A percentile compares a stretch with the other conserved stretches of the same genome.
phyloP scores from a whole-genome alignment of 2,113 vertebrate genomes.

The Mola mola region DNA sequence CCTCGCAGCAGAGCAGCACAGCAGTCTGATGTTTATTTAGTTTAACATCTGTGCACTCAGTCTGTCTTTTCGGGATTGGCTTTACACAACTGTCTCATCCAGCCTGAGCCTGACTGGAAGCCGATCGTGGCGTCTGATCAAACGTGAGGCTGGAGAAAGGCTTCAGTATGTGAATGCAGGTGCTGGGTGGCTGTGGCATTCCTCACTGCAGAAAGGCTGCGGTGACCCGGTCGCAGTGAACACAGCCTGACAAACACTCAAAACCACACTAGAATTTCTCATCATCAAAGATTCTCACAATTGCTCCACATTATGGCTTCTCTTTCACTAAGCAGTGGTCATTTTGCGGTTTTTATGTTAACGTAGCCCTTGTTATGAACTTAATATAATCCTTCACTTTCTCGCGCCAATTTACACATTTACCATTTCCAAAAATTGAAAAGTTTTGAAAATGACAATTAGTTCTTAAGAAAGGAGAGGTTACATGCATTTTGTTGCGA shows the following conservation, averaged over 20 bases:
- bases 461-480: neutral
- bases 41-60: conserved; percentile 27
- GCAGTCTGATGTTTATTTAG: conserved; percentile 36
- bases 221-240: conserved; percentile 42
- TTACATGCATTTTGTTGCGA: conserved; percentile 1
- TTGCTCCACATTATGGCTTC: conserved; percentile 57
- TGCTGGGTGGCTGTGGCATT: conserved; percentile 71
- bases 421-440: conserved; percentile 8
- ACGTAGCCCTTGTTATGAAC: conserved; percentile 27
- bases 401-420: neutral
- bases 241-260: conserved; percentile 44
- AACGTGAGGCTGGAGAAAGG: conserved; percentile 48
- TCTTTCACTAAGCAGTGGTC: conserved; percentile 34
- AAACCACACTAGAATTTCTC: conserved; percentile 76
- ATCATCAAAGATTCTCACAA: conserved; percentile 59
- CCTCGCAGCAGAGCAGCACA: conserved; percentile 20
- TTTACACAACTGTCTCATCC: conserved; percentile 34
- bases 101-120: conserved; percentile 41
- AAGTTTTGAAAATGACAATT: conserved; percentile 1
- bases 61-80: conserved; percentile 40
- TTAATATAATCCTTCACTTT: conserved; percentile 23
- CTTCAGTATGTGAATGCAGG: conserved; percentile 70
- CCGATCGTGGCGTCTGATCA: conserved; percentile 66
- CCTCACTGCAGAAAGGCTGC: conserved; percentile 54
- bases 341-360: conserved; percentile 45